Conservation (phyloP, 2,113 vertebrate genomes). For the Ophthalmolycus amberensis region DNA sequence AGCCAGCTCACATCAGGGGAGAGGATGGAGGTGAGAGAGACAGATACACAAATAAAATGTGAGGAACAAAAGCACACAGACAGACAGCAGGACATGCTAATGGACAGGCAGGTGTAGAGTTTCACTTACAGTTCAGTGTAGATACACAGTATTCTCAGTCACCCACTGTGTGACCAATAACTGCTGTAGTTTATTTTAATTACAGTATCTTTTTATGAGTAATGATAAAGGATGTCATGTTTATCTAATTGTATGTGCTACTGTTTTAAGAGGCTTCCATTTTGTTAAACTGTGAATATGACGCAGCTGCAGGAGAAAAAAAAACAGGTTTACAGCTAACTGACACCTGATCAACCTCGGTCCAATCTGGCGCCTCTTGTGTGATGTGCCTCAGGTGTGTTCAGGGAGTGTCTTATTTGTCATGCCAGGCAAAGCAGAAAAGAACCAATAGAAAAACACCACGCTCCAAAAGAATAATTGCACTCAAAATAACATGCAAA, state of each 20-base stretch:
- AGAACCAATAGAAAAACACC: no score
- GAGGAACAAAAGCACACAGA: constrained; percentile 1
- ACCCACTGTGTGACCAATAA: no score
- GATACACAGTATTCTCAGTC: no score
- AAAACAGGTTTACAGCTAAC: background rate
- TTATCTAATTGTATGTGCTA: background rate
- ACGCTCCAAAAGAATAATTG: no score
- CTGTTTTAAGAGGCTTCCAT: background rate
- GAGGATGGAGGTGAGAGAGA: background rate
- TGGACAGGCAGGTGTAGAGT: constrained; percentile 3
- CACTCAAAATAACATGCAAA: no score
- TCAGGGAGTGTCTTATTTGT: no score
- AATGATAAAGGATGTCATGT: background rate
- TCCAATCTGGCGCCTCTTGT: no score
- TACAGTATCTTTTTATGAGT: background rate
- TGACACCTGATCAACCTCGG: constrained; percentile 2
- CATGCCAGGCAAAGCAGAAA: no score
- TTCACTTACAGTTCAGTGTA: background rate
- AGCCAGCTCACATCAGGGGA: constrained; percentile 1
- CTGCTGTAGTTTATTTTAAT: background rate
- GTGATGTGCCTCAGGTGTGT: no score
- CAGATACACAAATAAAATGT: background rate
- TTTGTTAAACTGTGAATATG: background rate
- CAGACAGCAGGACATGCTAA: background rate
- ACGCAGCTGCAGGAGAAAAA: background rate